Base-by-base conservation (phyloP, 1,140 invertebrate genomes). In the Atta texana region DNA sequence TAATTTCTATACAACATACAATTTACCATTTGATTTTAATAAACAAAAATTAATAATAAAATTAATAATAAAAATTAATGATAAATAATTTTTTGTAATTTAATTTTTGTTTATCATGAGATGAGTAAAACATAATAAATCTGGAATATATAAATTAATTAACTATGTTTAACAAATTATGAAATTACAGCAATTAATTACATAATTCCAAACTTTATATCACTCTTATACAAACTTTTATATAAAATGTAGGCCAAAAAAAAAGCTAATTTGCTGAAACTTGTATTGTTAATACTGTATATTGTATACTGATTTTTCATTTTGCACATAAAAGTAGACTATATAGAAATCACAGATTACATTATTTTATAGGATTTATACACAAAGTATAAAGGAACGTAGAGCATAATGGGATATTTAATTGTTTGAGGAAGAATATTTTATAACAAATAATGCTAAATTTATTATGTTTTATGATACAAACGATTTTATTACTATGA, bases 31-130 rank as follows among this genome's bases (percentile, higher is more conserved):
- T 3, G 0, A 24, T 21, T 66, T 7, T 7, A 34, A 39, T 53
- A 53, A 53, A 78, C 18, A 64, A 61, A 77, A 63, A 61, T 63
- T 77, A 76, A 76, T 44, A 51, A 51, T 51, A 51, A 51, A 51
- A 51, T 51, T 51, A 51, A 51, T 44, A 51, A 51, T 51, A 16
- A 51, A 51, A 51, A 14, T n/a, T 31, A 39, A 44, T 44, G 10
- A 24, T 16, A 10, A 16, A 1, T 78, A 21, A 31, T 51, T 55
- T 78, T 78, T 14, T 66, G 5, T 31, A 49, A 66, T 77, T 77
- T 34, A 55, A 55, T 16, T 34, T 68, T 53, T 31, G 16, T 80
- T 78, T 14, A 14, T 1, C n/a, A 18, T 3, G 18, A 57, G 6
- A 57, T 75, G 18, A 39, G 21, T 7, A 31, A 1, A 76, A 28